Percentiles rank a stretch among this genome's conserved stretches.
Conservation (phyloP, 2,113 vertebrate genomes). For the Sinocyclocheilus anophthalmus region DNA sequence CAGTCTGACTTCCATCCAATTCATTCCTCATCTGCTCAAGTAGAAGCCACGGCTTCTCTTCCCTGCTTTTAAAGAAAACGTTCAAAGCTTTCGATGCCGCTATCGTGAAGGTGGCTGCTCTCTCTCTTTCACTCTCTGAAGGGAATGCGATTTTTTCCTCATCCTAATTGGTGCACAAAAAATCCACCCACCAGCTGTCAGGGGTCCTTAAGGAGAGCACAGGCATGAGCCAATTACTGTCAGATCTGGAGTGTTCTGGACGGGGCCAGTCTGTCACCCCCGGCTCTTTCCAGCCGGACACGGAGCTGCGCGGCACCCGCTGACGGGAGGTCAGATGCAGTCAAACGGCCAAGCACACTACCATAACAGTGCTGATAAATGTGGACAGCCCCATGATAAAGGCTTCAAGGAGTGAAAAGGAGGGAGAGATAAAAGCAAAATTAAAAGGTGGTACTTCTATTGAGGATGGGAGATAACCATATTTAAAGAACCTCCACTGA, state of each 20-base stretch:
- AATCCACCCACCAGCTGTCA: constrained; percentile 48
- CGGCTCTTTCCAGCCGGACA: neutral
- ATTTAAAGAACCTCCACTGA: neutral
- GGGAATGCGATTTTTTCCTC: constrained; percentile 26
- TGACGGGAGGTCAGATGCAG: constrained; percentile 33
- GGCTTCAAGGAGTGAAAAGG: neutral
- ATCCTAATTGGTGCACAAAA: constrained; percentile 46
- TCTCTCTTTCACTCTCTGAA: constrained; percentile 13
- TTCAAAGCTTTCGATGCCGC: neutral
- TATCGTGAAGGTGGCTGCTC: neutral
- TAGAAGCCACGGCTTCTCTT: neutral
- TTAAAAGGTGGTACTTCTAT: neutral
- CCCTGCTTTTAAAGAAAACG: neutral
- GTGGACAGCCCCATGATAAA: constrained; percentile 23
- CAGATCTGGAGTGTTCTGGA: constrained; percentile 39
- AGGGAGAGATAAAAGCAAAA: constrained; percentile 13
- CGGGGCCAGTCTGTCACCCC: constrained; percentile 22
- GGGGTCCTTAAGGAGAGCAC: constrained; percentile 35
- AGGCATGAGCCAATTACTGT: constrained; percentile 44
- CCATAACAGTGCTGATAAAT: constrained; percentile 35
- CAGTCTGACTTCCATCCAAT: constrained; percentile 14
- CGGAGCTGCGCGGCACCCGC: neutral
- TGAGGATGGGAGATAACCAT: neutral
- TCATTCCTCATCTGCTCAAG: neutral
- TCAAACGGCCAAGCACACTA: constrained; percentile 23